Evolutionary conservation across 2,888 invertebrate genomes (phyloP), one percentile per base, ranked within the genome.

Genomic region (Marasmarcha lunaedactyla): DNA sequence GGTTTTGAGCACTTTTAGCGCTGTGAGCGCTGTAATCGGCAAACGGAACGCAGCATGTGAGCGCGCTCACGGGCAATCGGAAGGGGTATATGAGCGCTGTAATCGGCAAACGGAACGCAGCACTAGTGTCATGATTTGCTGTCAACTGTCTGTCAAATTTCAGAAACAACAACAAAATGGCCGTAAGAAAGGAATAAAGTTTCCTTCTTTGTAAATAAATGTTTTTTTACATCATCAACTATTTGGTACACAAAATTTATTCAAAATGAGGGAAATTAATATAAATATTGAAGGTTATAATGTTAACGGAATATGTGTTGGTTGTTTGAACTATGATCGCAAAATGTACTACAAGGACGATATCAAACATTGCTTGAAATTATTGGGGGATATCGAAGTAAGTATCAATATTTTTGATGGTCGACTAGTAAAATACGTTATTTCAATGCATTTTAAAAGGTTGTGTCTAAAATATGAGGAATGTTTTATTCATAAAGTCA

Each of bases 241-340:
- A 14, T 13, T 34, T 13, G 4, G 34, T 34, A 9, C 2, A 6
- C 2, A 9, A 13, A 5, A 34, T 6, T 3, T 9, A 13, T 14
- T 13, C 7, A 34, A 12, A 34, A 77, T 79, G 77, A 72, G 59
- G 48, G 81, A 83, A 65, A 69, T 83, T 25, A 71, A 83, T 39
- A 81, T 83, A 48, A 79, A 81, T 50, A 81, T 83, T 37, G 83
- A 81, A 53, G 83, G 83, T 1, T 83, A 71, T 41, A 83, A 81
- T 52, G 83, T 79, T 15, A 83, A 81, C 36, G 81, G 83, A 0
- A 73, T 83, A 49, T 83, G 83, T 49, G 83, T 81, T 1, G 73
- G 74, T 2, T 83, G 83, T 54, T 59, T 83, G 26, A 77, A 77
- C 45, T 77, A 76, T 42, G 70, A 77, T 46, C 69, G 83, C 2